Evolutionary conservation across 2,797 vertebrate species (phyloP).

Genomic region (Pempheris klunzingeri): DNA sequence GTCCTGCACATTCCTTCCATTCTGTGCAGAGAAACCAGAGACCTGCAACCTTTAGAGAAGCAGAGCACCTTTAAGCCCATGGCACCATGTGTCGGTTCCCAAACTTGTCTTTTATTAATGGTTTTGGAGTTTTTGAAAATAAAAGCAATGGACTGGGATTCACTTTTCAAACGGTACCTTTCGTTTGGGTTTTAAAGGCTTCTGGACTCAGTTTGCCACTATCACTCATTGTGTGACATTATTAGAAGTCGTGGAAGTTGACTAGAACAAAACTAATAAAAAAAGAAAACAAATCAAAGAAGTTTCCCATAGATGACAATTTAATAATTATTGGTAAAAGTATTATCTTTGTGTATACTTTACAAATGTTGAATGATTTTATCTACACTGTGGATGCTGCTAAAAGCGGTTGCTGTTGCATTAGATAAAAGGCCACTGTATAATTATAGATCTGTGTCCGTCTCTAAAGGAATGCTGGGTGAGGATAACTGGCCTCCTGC

Average conservation of each 20-base stretch:
- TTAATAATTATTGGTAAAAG: not conserved
- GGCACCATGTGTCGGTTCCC: not conserved
- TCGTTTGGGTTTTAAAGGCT: not conserved
- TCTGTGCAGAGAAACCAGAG: not conserved
- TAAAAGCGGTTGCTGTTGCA: not conserved
- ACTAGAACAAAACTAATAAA: no score
- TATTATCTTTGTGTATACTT: no score
- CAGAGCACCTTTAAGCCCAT: not conserved
- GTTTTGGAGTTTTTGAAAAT: not conserved
- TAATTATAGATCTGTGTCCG: not conserved
- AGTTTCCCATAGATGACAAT: not conserved
- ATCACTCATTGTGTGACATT: not conserved
- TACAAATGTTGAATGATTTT: no score
- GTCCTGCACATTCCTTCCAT: conserved; percentile 40
- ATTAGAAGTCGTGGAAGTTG: not conserved
- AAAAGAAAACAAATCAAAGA: no score
- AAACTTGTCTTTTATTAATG: not conserved
- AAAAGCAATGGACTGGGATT: not conserved
- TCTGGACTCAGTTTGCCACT: not conserved
- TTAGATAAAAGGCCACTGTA: not conserved
- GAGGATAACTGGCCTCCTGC: conserved; percentile 88
- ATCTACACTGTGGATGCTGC: no score
- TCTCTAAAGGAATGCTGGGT: conserved; percentile 85
- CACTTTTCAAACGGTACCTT: not conserved
- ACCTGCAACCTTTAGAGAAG: not conserved